Percentiles rank a stretch among this genome's conserved stretches.
Conservation (phyloP, 2,797 vertebrate species). For the Semaprochilodus insignis region DNA sequence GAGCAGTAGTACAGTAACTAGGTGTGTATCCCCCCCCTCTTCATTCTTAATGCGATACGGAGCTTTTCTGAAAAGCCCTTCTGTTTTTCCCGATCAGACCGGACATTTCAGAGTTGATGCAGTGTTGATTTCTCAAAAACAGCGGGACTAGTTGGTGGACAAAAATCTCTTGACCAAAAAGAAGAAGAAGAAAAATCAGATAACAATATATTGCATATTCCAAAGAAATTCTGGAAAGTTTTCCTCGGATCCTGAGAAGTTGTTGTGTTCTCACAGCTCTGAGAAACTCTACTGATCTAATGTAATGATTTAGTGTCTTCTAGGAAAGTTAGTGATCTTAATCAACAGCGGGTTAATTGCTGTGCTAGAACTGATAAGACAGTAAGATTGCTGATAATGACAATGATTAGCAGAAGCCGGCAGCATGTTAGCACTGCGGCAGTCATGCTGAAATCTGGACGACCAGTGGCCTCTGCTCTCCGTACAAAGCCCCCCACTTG, state of each 20-base stretch:
- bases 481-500: neutral
- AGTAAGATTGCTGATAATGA: conserved; percentile 37
- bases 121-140: no score
- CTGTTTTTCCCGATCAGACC: no score
- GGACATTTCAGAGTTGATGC: no score
- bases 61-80: no score
- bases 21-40: no score
- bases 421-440: conserved; percentile 61
- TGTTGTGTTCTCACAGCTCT: neutral
- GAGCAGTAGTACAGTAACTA: no score
- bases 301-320: conserved; percentile 65
- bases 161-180: no score
- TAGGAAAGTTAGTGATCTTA: conserved; percentile 72
- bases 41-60: no score
- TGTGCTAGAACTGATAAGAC: conserved; percentile 40
- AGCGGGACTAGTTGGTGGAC: no score
- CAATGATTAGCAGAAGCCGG: conserved; percentile 24
- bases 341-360: conserved; percentile 70
- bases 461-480: neutral
- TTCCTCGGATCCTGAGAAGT: neutral
- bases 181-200: no score
- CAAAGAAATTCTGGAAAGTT: neutral
- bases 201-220: no score
- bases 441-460: conserved; percentile 47
- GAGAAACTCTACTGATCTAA: conserved; percentile 50